Evolutionary conservation across 2,113 vertebrate genomes (phyloP).

Genomic region (Chaetodon auriga): DNA sequence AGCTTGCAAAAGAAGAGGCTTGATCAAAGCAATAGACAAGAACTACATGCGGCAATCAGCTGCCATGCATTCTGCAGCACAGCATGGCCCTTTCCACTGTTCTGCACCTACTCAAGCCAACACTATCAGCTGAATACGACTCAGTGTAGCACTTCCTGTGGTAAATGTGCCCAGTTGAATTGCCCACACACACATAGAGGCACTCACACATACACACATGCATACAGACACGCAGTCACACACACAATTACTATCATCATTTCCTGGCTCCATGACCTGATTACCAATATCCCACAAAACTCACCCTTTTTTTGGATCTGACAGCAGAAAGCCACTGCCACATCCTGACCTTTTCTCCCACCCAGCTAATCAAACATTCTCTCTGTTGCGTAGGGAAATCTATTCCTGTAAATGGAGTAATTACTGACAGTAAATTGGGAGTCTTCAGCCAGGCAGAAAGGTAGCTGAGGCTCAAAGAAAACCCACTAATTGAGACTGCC

Average conservation of each 20-base stretch:
- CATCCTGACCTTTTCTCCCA: slow-evolving; percentile 72
- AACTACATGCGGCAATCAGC: slow-evolving; percentile 73
- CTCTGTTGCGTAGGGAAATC: slow-evolving; percentile 43
- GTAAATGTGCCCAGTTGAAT: slow-evolving; percentile 51
- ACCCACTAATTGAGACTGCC: slow-evolving; percentile 73
- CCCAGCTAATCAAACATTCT: slow-evolving; percentile 71
- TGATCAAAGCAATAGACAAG: slow-evolving; percentile 67
- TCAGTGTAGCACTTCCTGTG: slow-evolving; percentile 58
- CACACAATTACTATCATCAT: slow-evolving; percentile 65
- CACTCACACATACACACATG: background rate
- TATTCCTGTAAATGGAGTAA: slow-evolving; percentile 77
- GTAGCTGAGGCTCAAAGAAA: slow-evolving; percentile 61
- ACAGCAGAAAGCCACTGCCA: slow-evolving; percentile 37
- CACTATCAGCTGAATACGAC: slow-evolving; percentile 61
- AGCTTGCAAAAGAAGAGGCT: slow-evolving; percentile 58
- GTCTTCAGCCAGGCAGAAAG: slow-evolving; percentile 59
- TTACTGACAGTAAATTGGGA: slow-evolving; percentile 75
- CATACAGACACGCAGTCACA: slow-evolving; percentile 23
- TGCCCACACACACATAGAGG: slow-evolving; percentile 37
- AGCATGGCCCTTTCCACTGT: slow-evolving; percentile 52
- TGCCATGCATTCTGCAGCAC: slow-evolving; percentile 64
- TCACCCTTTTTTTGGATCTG: slow-evolving; percentile 44
- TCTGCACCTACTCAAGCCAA: slow-evolving; percentile 58
- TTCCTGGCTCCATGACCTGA: slow-evolving; percentile 66
- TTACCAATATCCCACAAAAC: slow-evolving; percentile 50